Evolutionary conservation across 2,888 invertebrate genomes (phyloP).

Genomic region (Mythimna vitellina): DNA sequence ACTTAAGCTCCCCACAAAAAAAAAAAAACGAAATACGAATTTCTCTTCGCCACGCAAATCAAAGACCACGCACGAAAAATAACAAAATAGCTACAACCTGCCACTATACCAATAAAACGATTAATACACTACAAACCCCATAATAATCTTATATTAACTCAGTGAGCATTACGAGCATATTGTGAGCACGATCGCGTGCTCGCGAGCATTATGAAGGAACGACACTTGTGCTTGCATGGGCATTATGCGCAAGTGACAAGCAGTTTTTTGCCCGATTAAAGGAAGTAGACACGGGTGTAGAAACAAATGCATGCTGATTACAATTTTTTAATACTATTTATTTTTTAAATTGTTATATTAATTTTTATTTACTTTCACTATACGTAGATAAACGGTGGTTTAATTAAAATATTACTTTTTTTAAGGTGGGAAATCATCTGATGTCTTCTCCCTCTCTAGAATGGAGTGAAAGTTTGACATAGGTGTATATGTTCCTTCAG

Average conservation of each 20-base stretch:
- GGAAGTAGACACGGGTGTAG: constrained; percentile 24
- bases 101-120: constrained; percentile 51
- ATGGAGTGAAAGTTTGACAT: too few species aligned
- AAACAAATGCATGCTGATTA: constrained; percentile 26
- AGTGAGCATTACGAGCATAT: constrained; percentile 68
- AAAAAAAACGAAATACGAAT: constrained; percentile 15
- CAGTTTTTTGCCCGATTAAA: constrained; percentile 35
- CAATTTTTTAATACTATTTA: too few species aligned
- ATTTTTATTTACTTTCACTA: too few species aligned
- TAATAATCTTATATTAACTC: constrained; percentile 73
- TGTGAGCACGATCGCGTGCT: constrained; percentile 65
- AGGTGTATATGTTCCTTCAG: too few species aligned
- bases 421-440: too few species aligned
- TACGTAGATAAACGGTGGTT: too few species aligned
- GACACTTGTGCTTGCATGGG: constrained; percentile 57
- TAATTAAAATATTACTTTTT: too few species aligned
- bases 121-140: constrained; percentile 55
- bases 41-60: constrained; percentile 33
- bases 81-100: constrained; percentile 13
- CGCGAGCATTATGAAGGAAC: constrained; percentile 60
- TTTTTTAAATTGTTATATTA: too few species aligned
- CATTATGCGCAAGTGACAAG: constrained; percentile 54
- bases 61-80: constrained; percentile 20
- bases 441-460: too few species aligned
- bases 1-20: neutral